phyloP scores from a whole-genome alignment of 64 coral and sea anemone species.

The Montipora sp. region DNA sequence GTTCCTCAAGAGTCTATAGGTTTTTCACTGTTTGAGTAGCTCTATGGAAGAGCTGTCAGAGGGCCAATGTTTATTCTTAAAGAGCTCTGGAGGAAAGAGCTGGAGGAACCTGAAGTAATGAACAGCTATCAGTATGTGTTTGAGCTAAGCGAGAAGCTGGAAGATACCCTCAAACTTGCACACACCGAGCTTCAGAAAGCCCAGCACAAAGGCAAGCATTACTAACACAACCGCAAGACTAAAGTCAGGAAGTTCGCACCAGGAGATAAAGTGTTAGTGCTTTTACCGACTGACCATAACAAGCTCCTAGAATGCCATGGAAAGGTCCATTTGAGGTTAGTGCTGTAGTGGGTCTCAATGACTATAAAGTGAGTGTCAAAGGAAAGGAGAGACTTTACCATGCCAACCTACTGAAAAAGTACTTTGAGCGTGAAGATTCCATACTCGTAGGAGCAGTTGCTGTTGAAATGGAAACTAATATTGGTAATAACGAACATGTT shows the following conservation, averaged over 20 bases:
- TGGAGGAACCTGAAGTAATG: slow-evolving; percentile 21
- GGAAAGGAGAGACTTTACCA: slow-evolving; percentile 36
- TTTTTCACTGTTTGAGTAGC: slow-evolving; percentile 28
- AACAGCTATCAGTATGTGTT: slow-evolving; percentile 69
- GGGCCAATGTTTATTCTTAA: slow-evolving; percentile 36
- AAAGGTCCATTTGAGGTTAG: slow-evolving; percentile 44
- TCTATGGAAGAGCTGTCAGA: slow-evolving; percentile 34
- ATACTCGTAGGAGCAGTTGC: neutral
- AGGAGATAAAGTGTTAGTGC: slow-evolving; percentile 44
- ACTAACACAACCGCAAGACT: slow-evolving; percentile 43
- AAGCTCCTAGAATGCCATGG: slow-evolving; percentile 62
- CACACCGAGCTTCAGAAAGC: slow-evolving; percentile 24
- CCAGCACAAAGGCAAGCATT: slow-evolving; percentile 43
- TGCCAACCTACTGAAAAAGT: slow-evolving; percentile 60
- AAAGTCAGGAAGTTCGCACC: slow-evolving; percentile 22
- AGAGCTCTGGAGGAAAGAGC: slow-evolving; percentile 48
- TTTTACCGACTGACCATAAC: slow-evolving; percentile 33
- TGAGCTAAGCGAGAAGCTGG: slow-evolving; percentile 46
- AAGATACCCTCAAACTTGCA: slow-evolving; percentile 6
- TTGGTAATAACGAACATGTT: neutral
- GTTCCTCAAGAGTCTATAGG: slow-evolving; percentile 59
- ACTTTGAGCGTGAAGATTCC: slow-evolving; percentile 2
- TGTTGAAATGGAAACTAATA: neutral
- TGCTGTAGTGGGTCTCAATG: neutral
- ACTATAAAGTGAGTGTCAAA: neutral